phyloP scores from a whole-genome alignment of 1,140 invertebrate species.

The Heterodera carotae region DNA sequence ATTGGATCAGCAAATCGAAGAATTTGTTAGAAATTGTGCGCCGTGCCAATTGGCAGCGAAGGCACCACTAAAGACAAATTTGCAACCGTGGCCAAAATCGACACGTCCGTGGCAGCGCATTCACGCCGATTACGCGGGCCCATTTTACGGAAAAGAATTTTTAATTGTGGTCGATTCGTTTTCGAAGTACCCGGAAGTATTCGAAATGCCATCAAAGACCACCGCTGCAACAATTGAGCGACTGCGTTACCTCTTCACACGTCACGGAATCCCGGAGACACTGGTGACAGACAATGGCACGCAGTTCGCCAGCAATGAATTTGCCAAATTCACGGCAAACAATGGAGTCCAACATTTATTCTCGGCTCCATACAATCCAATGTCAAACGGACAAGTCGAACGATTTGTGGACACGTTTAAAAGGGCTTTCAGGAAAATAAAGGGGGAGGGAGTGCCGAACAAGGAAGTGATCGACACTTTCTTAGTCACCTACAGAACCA shows the following conservation, averaged over 20 bases:
- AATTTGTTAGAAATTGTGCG: not conserved
- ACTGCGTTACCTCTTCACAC: not conserved
- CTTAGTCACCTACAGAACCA: too few species aligned
- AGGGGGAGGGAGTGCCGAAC: too few species aligned
- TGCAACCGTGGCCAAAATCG: not conserved
- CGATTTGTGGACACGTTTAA: too few species aligned
- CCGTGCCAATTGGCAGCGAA: not conserved
- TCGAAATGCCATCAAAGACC: not conserved
- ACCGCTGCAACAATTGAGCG: not conserved
- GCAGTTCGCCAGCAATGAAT: too few species aligned
- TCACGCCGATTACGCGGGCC: not conserved
- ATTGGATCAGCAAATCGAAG: not conserved
- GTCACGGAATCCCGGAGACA: not conserved
- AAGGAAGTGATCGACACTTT: too few species aligned
- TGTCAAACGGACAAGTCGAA: too few species aligned
- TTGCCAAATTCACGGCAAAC: too few species aligned
- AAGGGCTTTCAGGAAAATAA: too few species aligned
- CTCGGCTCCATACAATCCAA: too few species aligned
- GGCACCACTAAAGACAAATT: not conserved
- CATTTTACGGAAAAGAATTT: not conserved
- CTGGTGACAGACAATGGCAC: too few species aligned
- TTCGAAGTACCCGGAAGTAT: not conserved
- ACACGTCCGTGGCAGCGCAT: not conserved
- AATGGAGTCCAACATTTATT: too few species aligned
- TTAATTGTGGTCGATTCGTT: not conserved